A percentile compares a stretch with the other conserved stretches of the same genome.
Evolutionary conservation across 2,888 invertebrate species (phyloP).

Genomic region (Ophion obscuratus): DNA sequence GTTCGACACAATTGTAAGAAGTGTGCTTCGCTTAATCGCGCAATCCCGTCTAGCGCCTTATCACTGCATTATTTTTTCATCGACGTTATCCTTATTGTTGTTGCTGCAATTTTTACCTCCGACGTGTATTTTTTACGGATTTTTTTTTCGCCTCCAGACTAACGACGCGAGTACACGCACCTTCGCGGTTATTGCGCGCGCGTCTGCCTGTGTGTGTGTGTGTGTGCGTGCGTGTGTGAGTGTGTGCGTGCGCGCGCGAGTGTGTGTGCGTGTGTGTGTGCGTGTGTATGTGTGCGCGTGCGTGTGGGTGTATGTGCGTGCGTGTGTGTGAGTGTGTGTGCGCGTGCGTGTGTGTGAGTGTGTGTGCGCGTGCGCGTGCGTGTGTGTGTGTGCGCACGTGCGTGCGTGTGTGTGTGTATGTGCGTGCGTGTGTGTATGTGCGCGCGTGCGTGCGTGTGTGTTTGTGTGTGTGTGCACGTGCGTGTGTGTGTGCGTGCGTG

Average conservation of each 20-base stretch:
- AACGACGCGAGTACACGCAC: constrained; percentile 26
- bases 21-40: no score
- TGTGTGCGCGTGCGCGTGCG: neutral
- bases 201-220: no score
- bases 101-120: constrained; percentile 21
- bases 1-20: no score
- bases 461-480: neutral
- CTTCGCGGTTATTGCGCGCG: neutral
- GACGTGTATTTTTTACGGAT: no score
- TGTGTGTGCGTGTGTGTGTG: neutral
- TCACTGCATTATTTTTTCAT: neutral
- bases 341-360: no score
- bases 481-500: neutral
- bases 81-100: constrained; percentile 17
- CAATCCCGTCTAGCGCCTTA: no score
- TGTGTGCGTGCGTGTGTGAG: no score
- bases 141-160: constrained; percentile 24
- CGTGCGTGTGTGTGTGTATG: neutral
- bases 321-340: neutral
- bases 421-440: neutral
- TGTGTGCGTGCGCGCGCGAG: no score
- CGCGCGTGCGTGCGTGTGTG: no score
- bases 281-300: neutral
- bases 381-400: neutral
- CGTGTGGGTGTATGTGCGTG: no score